Evolutionary conservation across 2,113 vertebrate genomes (phyloP), one percentile per base, ranked within the genome.

Genomic region (Illadopsis cleaveri): DNA sequence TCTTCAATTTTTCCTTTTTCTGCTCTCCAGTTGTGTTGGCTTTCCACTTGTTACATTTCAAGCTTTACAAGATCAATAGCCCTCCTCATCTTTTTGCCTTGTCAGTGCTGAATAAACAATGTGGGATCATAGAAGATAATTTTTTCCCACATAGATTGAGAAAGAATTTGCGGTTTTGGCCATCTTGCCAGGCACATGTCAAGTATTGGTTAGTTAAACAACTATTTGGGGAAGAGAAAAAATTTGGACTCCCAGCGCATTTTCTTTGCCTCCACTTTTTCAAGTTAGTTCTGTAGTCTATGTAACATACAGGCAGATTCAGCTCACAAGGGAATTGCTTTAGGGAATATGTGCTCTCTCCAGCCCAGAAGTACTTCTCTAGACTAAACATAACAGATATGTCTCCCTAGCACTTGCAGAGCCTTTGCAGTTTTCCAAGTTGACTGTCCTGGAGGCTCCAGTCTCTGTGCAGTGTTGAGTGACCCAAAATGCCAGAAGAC

Each of bases 301-400:
- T 73, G 35, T 45, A 85, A 22, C 6, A 14, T 12, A 7, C 5
- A 70, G 50, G 38, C 71, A 72, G 68, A 89, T 70, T 81, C 50
- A 66, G 45, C 8, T 73, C 60, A 66, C 12, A 24, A 66, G 60
- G 38, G 68, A 70, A 66, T 77, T 73, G 37, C 76, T 77, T 77
- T 50, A 73, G 33, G 54, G 68, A 57, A 38, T 61, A 6, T 57
- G 16, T 44, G 30, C 42, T 86, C 30, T 77, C 38, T 82, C 42
- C 71, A 86, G 30, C 16, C 42, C 48, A 37, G n/a, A 56, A 75
- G 17, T 37, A 27, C 65, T 86, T 77, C 54, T 50, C 51, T 54
- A 94, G 92, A 92, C 90, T 92, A 96, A 94, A 95, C 85, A 89
- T 13, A 69, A 27, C 6, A 73, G 71, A 73, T 50, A 35, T 11